Percentiles rank a stretch among this genome's conserved stretches.
Evolutionary conservation across 2,797 vertebrate species (phyloP).

Genomic region (Clarias laeviceps): DNA sequence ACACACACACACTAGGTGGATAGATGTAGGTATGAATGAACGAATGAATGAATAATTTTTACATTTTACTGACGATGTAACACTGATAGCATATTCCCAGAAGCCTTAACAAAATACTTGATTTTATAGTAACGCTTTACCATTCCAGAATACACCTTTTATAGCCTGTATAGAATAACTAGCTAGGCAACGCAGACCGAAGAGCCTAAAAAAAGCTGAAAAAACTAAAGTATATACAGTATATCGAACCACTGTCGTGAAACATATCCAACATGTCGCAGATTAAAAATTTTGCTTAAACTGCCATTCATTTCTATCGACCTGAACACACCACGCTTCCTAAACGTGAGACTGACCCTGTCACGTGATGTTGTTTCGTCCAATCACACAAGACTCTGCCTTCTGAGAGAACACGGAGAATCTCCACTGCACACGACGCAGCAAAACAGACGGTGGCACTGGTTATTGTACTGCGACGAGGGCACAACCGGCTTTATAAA

Average conservation of each 20-base stretch:
- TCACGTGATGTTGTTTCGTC: conserved; percentile 37
- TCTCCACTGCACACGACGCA: neutral
- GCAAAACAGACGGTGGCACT: conserved; percentile 55
- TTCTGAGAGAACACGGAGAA: conserved; percentile 43
- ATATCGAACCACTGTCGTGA: neutral
- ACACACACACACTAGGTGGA: too few relatives aligned
- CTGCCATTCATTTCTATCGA: neutral
- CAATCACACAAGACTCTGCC: conserved; percentile 55
- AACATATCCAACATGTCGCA: neutral
- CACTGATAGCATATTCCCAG: neutral
- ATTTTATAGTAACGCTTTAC: neutral
- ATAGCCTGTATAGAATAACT: neutral
- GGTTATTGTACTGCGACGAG: neutral
- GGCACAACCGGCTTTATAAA: neutral
- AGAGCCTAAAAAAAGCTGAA: neutral
- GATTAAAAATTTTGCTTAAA: too few relatives aligned
- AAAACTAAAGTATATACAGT: neutral
- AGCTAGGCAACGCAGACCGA: neutral
- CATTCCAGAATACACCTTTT: neutral
- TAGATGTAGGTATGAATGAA: neutral
- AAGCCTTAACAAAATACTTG: neutral
- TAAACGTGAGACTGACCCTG: conserved; percentile 66
- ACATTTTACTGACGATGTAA: neutral
- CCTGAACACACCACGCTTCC: conserved; percentile 55
- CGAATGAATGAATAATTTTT: neutral